phyloP scores from a whole-genome alignment of 1,140 invertebrate genomes.

The Araneus ventricosus region DNA sequence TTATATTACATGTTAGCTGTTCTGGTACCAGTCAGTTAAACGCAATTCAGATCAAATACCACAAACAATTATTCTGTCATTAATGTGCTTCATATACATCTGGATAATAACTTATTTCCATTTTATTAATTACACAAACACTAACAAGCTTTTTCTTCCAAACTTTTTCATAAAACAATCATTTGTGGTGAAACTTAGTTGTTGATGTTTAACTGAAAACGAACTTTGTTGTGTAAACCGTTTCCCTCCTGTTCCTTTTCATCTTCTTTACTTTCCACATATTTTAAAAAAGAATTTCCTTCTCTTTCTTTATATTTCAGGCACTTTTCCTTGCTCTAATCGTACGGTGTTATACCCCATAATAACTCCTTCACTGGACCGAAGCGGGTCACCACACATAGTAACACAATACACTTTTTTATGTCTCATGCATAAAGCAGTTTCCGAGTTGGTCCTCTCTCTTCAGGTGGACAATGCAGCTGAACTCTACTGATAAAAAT shows the following conservation, averaged over 20 bases:
- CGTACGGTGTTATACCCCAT: slow-evolving; percentile 27
- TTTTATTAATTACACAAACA: neutral
- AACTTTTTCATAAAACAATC: neutral
- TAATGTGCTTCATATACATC: too few relatives aligned
- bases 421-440: neutral
- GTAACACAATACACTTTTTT: neutral
- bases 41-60: too few relatives aligned
- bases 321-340: slow-evolving; percentile 17
- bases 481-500: too few relatives aligned
- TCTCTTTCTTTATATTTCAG: slow-evolving; percentile 1
- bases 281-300: slow-evolving; percentile 17
- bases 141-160: neutral
- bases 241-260: neutral
- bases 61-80: too few relatives aligned
- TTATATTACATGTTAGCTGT: too few relatives aligned
- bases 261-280: slow-evolving; percentile 15
- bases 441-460: neutral
- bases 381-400: slow-evolving; percentile 20
- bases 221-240: neutral
- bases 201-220: neutral
- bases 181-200: neutral
- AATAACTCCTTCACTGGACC: slow-evolving; percentile 25
- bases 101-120: neutral
- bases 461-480: neutral
- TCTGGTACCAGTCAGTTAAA: too few relatives aligned